These are phyloP conservation scores for Matsumurasca onukii DNA, from an alignment of 1,140 invertebrate genomes.

Conservation along the genomic window DNA sequence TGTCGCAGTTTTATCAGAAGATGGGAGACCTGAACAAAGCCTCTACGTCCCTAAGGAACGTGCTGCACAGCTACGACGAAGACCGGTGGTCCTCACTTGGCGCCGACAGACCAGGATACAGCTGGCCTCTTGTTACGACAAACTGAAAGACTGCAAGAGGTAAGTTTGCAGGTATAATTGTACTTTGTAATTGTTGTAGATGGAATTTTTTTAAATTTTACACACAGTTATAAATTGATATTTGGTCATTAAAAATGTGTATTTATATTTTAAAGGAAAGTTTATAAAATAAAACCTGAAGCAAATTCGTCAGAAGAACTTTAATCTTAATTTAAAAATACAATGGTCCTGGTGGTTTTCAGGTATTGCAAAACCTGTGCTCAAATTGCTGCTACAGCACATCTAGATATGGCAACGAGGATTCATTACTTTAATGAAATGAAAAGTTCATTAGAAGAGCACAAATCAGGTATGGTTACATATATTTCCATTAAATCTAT, in stretches of 20 bases:
- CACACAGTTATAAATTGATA: neutral
- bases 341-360: neutral
- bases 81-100: slow-evolving; percentile 84
- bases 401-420: slow-evolving; percentile 55
- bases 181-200: slow-evolving; percentile 13
- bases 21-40: slow-evolving; percentile 85
- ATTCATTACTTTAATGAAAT: slow-evolving; percentile 50
- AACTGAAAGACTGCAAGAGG: slow-evolving; percentile 70
- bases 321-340: neutral
- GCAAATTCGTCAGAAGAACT: neutral
- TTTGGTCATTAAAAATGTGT: neutral
- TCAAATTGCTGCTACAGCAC: slow-evolving; percentile 69
- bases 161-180: slow-evolving; percentile 39
- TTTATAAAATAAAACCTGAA: neutral
- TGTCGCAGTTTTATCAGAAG: slow-evolving; percentile 88
- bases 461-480: slow-evolving; percentile 32
- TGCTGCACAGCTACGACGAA: slow-evolving; percentile 79
- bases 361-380: slow-evolving; percentile 65
- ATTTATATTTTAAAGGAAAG: slow-evolving; percentile 14
- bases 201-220: too few species aligned
- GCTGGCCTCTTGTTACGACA: slow-evolving; percentile 81
- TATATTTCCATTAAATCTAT: neutral
- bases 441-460: slow-evolving; percentile 30
- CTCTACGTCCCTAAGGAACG: slow-evolving; percentile 83
- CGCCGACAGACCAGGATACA: slow-evolving; percentile 78